Conservation (phyloP, 2,797 vertebrate species). For the Chromobotia macracanthus region DNA sequence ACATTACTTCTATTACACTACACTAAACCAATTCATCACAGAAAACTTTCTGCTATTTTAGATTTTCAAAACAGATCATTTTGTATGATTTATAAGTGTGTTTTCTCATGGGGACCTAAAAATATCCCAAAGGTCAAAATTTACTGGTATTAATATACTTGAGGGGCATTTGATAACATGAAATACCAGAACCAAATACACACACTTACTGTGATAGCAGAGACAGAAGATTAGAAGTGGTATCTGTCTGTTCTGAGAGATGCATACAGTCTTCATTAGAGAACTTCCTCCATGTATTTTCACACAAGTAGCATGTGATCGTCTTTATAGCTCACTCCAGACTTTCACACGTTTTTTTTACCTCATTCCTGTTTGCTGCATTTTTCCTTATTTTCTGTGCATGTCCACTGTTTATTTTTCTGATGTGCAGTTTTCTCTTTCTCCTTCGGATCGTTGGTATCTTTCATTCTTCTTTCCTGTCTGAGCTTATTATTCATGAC, state of each 20-base stretch:
- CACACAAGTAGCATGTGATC: background rate
- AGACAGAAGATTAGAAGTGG: background rate
- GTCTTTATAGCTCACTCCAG: slow-evolving; percentile 3
- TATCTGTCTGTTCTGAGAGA: slow-evolving; percentile 2
- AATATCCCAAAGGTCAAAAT: no score
- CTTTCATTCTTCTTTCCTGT: background rate
- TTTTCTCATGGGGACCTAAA: no score
- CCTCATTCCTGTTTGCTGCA: background rate
- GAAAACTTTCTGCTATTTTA: no score
- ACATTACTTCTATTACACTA: no score
- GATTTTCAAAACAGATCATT: no score
- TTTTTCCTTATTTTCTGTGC: background rate
- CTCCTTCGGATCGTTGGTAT: slow-evolving; percentile 25
- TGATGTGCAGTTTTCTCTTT: background rate
- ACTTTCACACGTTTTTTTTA: slow-evolving; percentile 21
- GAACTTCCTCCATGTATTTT: slow-evolving; percentile 24
- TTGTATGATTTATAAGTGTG: no score
- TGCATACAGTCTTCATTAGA: slow-evolving; percentile 29
- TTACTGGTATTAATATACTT: no score
- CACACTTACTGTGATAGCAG: slow-evolving; percentile 15
- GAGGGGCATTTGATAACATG: no score
- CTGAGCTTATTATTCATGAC: background rate
- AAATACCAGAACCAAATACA: background rate
- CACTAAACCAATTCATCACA: no score
- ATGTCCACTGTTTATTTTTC: background rate